Evolutionary conservation across 2,113 vertebrate genomes (phyloP).

Genomic region (Campylomormyrus tamandua): DNA sequence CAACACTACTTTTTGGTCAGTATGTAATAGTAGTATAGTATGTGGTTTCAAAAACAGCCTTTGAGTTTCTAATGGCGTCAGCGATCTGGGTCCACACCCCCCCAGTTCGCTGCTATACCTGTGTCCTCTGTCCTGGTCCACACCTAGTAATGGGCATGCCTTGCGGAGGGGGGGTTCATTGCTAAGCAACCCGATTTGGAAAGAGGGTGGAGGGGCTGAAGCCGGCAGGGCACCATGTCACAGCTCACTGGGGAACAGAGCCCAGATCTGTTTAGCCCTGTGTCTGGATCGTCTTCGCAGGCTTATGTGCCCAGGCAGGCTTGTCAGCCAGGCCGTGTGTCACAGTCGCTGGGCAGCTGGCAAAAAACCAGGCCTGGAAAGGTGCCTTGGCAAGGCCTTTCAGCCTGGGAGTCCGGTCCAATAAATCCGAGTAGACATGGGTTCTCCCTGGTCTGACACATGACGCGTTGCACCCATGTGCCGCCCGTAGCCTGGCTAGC

Average conservation of each 20-base stretch:
- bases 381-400: background rate
- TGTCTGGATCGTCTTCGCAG: background rate
- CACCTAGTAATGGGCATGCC: conserved; percentile 24
- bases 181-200: conserved; percentile 55
- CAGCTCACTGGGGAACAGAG: background rate
- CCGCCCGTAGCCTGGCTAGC: background rate
- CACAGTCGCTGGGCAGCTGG: background rate
- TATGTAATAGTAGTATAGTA: background rate
- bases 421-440: background rate
- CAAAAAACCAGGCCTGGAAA: background rate
- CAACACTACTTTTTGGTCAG: background rate
- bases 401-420: background rate
- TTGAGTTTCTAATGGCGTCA: conserved; percentile 53
- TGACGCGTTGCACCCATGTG: background rate
- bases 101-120: background rate
- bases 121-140: conserved; percentile 37
- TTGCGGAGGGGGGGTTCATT: background rate
- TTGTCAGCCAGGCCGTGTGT: background rate
- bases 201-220: conserved; percentile 30
- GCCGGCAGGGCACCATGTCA: background rate
- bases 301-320: background rate
- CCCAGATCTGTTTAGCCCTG: background rate
- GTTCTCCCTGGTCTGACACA: background rate
- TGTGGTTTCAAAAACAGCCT: background rate
- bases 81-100: conserved; percentile 37